These are phyloP conservation scores for Cetoscarus ocellatus DNA, from an alignment of 2,797 vertebrate genomes.

Conservation along the genomic window DNA sequence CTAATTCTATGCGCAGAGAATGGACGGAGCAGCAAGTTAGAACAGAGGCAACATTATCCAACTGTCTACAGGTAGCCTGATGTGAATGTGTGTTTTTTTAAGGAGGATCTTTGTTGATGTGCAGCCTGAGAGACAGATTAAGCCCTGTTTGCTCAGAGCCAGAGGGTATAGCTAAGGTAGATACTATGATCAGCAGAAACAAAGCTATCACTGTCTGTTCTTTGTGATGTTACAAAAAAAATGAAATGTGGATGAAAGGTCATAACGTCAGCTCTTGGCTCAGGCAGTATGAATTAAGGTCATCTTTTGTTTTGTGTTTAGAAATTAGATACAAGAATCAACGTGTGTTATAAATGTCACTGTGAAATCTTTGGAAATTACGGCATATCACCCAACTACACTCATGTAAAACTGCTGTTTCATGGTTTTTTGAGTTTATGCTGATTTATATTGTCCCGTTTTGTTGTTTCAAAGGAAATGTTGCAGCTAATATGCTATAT, in stretches of 20 bases:
- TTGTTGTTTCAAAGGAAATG: not conserved
- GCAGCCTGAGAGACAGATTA: constrained; percentile 33
- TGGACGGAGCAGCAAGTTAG: constrained; percentile 14
- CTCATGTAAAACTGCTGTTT: not conserved
- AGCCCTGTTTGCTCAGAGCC: constrained; percentile 19
- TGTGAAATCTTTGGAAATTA: not conserved
- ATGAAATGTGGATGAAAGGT: constrained; percentile 22
- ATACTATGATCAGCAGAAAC: not conserved
- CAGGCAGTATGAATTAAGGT: constrained; percentile 33
- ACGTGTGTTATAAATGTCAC: constrained; percentile 2
- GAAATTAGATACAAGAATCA: constrained; percentile 2
- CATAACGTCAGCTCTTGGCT: constrained; percentile 4
- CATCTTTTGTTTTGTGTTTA: constrained; percentile 12
- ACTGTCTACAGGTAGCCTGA: constrained; percentile 18
- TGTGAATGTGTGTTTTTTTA: constrained; percentile 16
- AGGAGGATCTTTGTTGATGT: constrained; percentile 15
- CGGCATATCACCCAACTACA: not conserved
- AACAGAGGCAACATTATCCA: constrained; percentile 31
- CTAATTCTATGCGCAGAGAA: constrained; percentile 34
- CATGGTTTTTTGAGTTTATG: not conserved
- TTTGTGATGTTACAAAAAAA: constrained; percentile 27
- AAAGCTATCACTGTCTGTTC: constrained; percentile 13
- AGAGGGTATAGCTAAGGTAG: constrained; percentile 8
- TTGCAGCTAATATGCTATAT: not conserved
- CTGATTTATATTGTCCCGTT: constrained; percentile 2